phyloP scores from a whole-genome alignment of 2,888 invertebrate genomes.

The Lasioglossum lativentre region DNA sequence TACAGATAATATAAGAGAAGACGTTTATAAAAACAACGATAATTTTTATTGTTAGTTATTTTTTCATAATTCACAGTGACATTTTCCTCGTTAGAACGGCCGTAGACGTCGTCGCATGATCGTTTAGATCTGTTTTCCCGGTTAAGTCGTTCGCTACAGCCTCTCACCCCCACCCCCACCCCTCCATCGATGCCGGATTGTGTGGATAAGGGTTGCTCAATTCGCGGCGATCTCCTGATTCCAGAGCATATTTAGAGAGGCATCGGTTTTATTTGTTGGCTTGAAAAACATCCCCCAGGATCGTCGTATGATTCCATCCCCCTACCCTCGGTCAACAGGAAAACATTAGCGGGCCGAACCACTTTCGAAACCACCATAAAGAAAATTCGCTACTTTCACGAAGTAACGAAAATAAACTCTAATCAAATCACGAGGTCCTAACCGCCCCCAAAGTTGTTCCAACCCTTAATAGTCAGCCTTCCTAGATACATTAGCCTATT shows the following conservation, averaged over 20 bases:
- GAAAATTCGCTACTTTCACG: neutral
- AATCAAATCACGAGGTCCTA: too few species aligned
- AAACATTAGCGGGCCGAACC: slow-evolving; percentile 10
- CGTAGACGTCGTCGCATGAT: slow-evolving; percentile 26
- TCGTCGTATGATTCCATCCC: slow-evolving; percentile 58
- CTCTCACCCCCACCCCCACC: slow-evolving; percentile 49
- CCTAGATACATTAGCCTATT: too few species aligned
- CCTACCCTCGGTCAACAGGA: neutral
- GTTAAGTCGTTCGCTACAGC: slow-evolving; percentile 52
- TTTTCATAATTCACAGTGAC: too few species aligned
- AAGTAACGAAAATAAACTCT: neutral
- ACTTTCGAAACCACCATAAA: neutral
- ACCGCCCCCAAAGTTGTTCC: neutral
- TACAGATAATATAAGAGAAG: too few species aligned
- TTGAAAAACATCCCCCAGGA: slow-evolving; percentile 54
- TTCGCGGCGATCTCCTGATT: slow-evolving; percentile 73
- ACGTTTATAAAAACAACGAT: too few species aligned
- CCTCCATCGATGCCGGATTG: slow-evolving; percentile 52
- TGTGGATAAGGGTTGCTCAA: slow-evolving; percentile 59
- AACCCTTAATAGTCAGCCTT: neutral
- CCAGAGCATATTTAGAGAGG: slow-evolving; percentile 76
- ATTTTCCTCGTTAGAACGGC: neutral
- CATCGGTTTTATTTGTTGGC: slow-evolving; percentile 74
- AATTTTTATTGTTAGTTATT: too few species aligned
- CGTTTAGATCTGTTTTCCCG: slow-evolving; percentile 28